Conservation (phyloP, 2,797 vertebrate species). For the Spondyliosoma cantharus region DNA sequence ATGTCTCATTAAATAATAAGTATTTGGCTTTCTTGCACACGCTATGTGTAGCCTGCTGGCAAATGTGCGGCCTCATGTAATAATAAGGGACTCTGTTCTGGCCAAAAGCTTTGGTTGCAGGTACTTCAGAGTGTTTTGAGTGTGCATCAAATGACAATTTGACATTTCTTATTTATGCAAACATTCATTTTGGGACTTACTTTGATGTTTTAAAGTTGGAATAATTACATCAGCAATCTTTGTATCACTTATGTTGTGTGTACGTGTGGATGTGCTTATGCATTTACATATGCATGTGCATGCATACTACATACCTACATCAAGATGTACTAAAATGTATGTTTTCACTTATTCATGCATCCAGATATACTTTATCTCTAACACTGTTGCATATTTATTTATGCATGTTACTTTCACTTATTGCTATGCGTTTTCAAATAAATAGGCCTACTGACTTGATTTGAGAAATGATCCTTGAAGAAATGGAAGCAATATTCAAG, state of each 20-base stretch:
- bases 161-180: constrained; percentile 23
- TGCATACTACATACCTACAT: background rate
- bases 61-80: constrained; percentile 38
- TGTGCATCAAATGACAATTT: constrained; percentile 23
- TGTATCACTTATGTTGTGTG: background rate
- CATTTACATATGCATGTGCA: background rate
- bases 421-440: background rate
- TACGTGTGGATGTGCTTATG: background rate
- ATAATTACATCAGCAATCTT: background rate
- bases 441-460: background rate
- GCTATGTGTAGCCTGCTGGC: constrained; percentile 33
- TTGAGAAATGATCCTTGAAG: background rate
- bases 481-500: background rate
- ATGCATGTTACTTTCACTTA: background rate
- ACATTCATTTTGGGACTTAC: constrained; percentile 2
- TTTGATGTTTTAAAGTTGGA: background rate
- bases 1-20: constrained; percentile 62
- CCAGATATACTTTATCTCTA: background rate
- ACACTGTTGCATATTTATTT: background rate
- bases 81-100: constrained; percentile 48
- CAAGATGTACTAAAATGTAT: background rate
- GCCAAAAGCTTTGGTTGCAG: no score
- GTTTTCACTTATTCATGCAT: background rate
- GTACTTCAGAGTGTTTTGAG: constrained; percentile 23
- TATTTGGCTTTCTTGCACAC: constrained; percentile 27